A percentile compares a stretch with the other conserved stretches of the same genome.
phyloP scores from a whole-genome alignment of 1,140 invertebrate species.

The Armadillidium nasatum region DNA sequence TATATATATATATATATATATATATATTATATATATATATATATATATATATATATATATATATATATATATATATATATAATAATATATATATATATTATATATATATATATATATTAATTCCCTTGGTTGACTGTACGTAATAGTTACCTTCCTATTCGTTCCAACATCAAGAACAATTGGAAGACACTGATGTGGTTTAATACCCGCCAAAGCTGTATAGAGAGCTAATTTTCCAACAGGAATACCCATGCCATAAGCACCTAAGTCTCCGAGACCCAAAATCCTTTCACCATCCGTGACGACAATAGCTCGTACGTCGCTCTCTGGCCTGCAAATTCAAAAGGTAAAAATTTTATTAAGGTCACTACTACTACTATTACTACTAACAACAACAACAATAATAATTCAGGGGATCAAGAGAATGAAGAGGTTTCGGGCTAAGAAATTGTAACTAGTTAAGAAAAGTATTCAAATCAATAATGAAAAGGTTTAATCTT shows the following conservation, averaged over 20 bases:
- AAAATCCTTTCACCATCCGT: constrained; percentile 93
- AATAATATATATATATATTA: too few species aligned
- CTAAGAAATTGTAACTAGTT: neutral
- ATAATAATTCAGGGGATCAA: neutral
- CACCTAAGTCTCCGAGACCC: constrained; percentile 88
- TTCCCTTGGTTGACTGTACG: too few species aligned
- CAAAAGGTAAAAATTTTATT: constrained; percentile 45
- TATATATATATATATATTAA: too few species aligned
- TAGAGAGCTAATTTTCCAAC: constrained; percentile 90
- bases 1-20: too few species aligned
- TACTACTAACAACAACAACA: too few species aligned
- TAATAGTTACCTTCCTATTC: too few species aligned
- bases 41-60: too few species aligned
- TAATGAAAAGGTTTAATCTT: too few species aligned
- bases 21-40: too few species aligned
- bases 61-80: too few species aligned
- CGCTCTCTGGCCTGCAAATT: constrained; percentile 77
- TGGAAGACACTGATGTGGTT: constrained; percentile 86
- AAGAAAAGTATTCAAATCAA: too few species aligned
- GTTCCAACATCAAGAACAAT: constrained; percentile 91
- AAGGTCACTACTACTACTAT: neutral
- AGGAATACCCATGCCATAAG: constrained; percentile 93
- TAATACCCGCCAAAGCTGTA: constrained; percentile 86
- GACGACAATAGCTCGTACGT: constrained; percentile 88
- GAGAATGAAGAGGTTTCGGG: neutral